phyloP scores from a whole-genome alignment of 2,797 vertebrate species.

The Mallotus villosus region DNA sequence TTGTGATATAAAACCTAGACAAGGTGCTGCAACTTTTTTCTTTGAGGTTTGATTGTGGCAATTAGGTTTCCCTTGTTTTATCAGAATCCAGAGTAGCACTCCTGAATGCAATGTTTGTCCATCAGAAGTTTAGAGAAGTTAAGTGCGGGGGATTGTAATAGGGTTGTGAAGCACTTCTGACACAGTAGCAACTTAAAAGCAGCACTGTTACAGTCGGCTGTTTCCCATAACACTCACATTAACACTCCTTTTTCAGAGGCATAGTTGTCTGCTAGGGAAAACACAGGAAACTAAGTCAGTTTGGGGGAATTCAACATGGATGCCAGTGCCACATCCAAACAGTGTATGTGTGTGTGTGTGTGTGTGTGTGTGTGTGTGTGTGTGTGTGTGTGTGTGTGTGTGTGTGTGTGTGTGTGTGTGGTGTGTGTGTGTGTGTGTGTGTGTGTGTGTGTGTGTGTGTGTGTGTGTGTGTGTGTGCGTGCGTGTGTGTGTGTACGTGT shows the following conservation, averaged over 20 bases:
- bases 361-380: neutral
- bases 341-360: neutral
- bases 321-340: constrained; percentile 50
- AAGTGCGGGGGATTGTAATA: neutral
- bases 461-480: neutral
- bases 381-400: constrained; percentile 2
- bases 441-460: constrained; percentile 24
- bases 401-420: neutral
- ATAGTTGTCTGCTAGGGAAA: constrained; percentile 46
- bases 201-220: constrained; percentile 44
- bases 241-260: constrained; percentile 44
- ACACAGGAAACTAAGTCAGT: constrained; percentile 62
- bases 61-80: neutral
- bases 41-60: neutral
- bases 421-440: constrained; percentile 15
- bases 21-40: too few relatives aligned
- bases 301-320: constrained; percentile 48
- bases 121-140: too few relatives aligned
- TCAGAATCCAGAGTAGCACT: too few relatives aligned
- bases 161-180: constrained; percentile 45
- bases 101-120: too few relatives aligned
- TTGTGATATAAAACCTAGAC: too few relatives aligned
- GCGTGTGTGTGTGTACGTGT: constrained; percentile 19
- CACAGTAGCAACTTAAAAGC: constrained; percentile 43
- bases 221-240: constrained; percentile 65